phyloP scores from a whole-genome alignment of 2,113 vertebrate genomes.

The Macquaria ambigua region DNA sequence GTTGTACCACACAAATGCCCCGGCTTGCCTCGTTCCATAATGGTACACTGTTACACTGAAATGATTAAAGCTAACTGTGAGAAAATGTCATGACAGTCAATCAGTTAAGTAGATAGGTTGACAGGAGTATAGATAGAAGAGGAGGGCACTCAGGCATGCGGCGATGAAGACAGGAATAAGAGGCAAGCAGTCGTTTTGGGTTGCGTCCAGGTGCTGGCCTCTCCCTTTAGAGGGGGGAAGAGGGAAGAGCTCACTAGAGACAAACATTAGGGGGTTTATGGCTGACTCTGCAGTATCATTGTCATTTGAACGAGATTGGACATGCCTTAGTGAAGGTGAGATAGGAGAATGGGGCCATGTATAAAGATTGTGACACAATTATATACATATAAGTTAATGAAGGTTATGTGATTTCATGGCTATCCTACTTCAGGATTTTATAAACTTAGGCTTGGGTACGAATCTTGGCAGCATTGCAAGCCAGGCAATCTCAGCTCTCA shows the following conservation, averaged over 20 bases:
- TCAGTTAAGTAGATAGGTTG: constrained; percentile 59
- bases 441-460: constrained; percentile 20
- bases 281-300: constrained; percentile 64
- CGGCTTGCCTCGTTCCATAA: constrained; percentile 52
- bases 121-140: constrained; percentile 32
- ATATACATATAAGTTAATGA: constrained; percentile 35
- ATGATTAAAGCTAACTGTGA: constrained; percentile 68
- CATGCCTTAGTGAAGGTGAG: constrained; percentile 64
- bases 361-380: constrained; percentile 9
- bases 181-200: constrained; percentile 62
- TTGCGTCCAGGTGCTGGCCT: constrained; percentile 57
- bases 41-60: constrained; percentile 47
- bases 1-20: constrained; percentile 59
- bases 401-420: constrained; percentile 35
- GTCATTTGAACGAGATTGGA: constrained; percentile 66
- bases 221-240: constrained; percentile 38
- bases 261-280: constrained; percentile 60
- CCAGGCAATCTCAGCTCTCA: constrained; percentile 19
- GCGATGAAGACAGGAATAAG: constrained; percentile 44
- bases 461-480: constrained; percentile 20
- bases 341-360: constrained; percentile 3
- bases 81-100: constrained; percentile 65
- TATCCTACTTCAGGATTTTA: constrained; percentile 21
- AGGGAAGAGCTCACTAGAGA: constrained; percentile 57
- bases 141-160: constrained; percentile 41